Evolutionary conservation across 2,797 vertebrate genomes (phyloP).

Genomic region (Myiotriccus ornatus): DNA sequence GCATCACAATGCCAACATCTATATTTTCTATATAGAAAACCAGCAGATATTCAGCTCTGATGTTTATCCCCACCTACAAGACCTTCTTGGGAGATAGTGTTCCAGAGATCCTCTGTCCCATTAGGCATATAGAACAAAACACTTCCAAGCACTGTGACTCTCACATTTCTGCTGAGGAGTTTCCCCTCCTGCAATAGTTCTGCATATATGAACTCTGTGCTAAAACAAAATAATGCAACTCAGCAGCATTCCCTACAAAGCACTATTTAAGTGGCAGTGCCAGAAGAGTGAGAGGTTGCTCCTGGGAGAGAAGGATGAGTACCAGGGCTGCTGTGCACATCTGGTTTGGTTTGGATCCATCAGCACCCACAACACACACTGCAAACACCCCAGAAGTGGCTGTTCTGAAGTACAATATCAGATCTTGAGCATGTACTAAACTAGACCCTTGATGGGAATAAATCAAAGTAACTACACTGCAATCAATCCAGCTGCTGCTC

Average conservation of each 20-base stretch:
- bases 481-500: not conserved
- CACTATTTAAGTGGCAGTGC: not conserved
- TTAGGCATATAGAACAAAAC: not conserved
- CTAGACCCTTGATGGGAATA: not conserved
- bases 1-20: not conserved
- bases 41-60: conserved; percentile 50
- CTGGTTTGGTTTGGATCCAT: not conserved
- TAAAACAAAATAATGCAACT: not conserved
- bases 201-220: not conserved
- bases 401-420: not conserved
- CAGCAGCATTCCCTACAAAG: not conserved
- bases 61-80: conserved; percentile 66
- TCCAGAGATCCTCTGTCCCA: not conserved
- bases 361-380: not conserved
- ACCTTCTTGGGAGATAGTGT: conserved; percentile 42
- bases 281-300: not conserved
- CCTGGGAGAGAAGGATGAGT: not conserved
- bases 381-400: not conserved
- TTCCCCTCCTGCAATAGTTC: not conserved
- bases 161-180: not conserved
- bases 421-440: not conserved
- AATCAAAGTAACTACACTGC: not conserved
- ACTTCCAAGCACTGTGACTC: not conserved
- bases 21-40: not conserved
- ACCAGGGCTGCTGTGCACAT: not conserved